Evolutionary conservation across 2,888 invertebrate species (phyloP).

Genomic region (Globia sparganii): DNA sequence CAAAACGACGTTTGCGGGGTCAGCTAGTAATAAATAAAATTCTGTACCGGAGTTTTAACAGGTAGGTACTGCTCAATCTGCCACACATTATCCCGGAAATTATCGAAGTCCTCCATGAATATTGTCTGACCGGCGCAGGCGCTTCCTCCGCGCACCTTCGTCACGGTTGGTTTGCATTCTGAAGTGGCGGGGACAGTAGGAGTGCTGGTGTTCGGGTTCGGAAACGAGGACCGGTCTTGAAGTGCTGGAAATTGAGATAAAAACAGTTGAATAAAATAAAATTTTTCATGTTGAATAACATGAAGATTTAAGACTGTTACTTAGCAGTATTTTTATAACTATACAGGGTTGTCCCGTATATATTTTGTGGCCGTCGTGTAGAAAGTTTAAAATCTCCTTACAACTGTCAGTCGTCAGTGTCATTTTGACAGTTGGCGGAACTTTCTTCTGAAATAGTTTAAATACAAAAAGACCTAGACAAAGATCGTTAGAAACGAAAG

Average conservation of each 20-base stretch:
- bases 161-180: conserved; percentile 76
- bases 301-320: too few relatives aligned
- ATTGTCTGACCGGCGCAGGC: conserved; percentile 88
- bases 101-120: conserved; percentile 92
- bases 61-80: conserved; percentile 90
- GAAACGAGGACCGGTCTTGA: conserved; percentile 45
- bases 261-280: background rate
- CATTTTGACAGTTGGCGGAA: too few relatives aligned
- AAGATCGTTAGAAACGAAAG: too few relatives aligned
- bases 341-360: too few relatives aligned
- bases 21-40: background rate
- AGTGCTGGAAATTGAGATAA: conserved; percentile 55
- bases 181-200: conserved; percentile 3
- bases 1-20: too few relatives aligned
- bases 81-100: conserved; percentile 88
- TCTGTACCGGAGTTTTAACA: conserved; percentile 75
- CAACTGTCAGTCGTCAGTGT: too few relatives aligned
- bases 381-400: too few relatives aligned
- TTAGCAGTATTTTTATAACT: too few relatives aligned
- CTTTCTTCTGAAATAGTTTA: too few relatives aligned
- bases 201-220: background rate
- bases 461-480: too few relatives aligned
- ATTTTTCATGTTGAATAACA: too few relatives aligned
- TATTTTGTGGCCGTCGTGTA: too few relatives aligned
- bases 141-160: conserved; percentile 77